phyloP scores from a whole-genome alignment of 2,113 vertebrate species.

The Thunnus thynnus region DNA sequence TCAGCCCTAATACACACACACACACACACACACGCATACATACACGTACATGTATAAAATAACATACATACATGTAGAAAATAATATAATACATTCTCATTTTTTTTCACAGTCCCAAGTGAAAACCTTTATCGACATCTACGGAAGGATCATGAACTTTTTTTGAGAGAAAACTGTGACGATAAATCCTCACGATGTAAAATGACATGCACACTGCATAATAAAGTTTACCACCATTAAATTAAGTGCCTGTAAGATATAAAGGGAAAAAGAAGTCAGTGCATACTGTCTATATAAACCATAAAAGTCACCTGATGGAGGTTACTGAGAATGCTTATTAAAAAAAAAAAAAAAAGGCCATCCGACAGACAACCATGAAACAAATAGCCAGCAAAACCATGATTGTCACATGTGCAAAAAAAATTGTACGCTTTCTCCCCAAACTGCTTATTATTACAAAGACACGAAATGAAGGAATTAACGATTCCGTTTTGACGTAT shows the following conservation, averaged over 20 bases:
- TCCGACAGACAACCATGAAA: conserved; percentile 16
- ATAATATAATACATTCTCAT: conserved; percentile 78
- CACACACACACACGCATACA: conserved; percentile 40
- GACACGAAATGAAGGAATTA: conserved; percentile 46
- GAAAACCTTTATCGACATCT: conserved; percentile 53
- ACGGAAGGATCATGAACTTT: conserved; percentile 29
- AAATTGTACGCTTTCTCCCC: conserved; percentile 15
- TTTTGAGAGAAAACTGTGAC: conserved; percentile 15
- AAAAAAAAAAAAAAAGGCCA: conserved; percentile 38
- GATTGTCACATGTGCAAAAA: conserved; percentile 79
- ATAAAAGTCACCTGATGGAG: conserved; percentile 40
- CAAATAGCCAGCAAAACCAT: conserved; percentile 53
- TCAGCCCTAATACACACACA: conserved; percentile 14
- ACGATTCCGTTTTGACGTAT: conserved; percentile 27
- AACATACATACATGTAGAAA: conserved; percentile 48
- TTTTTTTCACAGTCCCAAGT: conserved; percentile 77
- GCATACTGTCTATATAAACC: conserved; percentile 56
- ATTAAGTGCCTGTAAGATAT: conserved; percentile 68
- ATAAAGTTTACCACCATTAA: conserved; percentile 50
- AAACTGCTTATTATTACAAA: conserved; percentile 32
- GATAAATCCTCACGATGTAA: conserved; percentile 10
- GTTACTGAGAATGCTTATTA: conserved; percentile 53
- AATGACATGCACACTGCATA: conserved; percentile 49
- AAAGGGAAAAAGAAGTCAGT: conserved; percentile 67
- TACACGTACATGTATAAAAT: conserved; percentile 24